Evolutionary conservation across 2,888 invertebrate species (phyloP), one percentile per base, ranked within the genome.

Genomic region (Theretra japonica): DNA sequence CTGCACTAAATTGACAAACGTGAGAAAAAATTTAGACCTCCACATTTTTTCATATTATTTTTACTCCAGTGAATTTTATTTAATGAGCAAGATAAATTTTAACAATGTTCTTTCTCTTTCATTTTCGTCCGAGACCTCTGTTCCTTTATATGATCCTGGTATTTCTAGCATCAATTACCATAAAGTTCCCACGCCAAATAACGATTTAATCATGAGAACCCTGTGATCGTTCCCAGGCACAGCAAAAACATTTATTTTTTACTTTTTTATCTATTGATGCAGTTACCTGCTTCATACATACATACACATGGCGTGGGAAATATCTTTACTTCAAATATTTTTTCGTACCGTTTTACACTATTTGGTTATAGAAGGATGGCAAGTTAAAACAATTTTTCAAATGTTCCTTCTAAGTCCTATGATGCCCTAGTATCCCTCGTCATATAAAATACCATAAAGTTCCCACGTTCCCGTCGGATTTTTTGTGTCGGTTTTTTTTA

Each of bases 11-110:
- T 75, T 56, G 41, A 41, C 3, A 41, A 41, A 6, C 69, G 62
- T 76, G 76, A 73, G 77, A 78, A 73, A 23, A 7, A n/a, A 19
- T 57, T 65, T 33, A 1, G 19, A 8, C 41, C 65, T 33, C 41
- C 30, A 17, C 15, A 21, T 48, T 30, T 6, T 50, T 48, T 11
- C 11, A 53, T 19, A 3, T 53, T 53, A 2, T 8, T 56, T 1
- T 5, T 1, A 19, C 28, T 2, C 17, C 19, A 15, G 33, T n/a
- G 2, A 62, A 25, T 30, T 41, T 5, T 65, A 15, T 41, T 65
- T 21, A 11, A 23, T 23, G 8, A 11, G n/a, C 21, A 19, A 41
- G 4, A n/a, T n/a, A n/a, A 4, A n/a, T 53, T n/a, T 53, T n/a
- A n/a, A 53, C 17, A 53, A 41, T 41, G 3, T 41, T 41, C 50